phyloP scores from a whole-genome alignment of 1,140 invertebrate genomes.

The Andricus grossulariae region DNA sequence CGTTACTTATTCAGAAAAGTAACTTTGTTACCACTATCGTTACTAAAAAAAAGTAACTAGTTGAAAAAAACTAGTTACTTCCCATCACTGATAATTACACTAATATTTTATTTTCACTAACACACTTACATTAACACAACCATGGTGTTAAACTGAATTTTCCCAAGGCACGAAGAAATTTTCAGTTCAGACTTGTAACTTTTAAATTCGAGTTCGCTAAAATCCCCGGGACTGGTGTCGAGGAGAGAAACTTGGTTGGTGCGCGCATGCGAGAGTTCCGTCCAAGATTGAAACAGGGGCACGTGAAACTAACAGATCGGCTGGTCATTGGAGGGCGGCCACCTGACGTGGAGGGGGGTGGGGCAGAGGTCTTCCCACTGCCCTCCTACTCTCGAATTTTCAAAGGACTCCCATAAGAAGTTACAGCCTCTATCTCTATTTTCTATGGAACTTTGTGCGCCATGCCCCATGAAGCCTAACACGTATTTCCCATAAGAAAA shows the following conservation, averaged over 20 bases:
- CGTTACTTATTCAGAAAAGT: no score
- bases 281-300: constrained; percentile 8
- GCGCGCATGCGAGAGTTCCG: constrained; percentile 10
- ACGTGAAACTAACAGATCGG: constrained; percentile 4
- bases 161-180: neutral
- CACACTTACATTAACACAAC: constrained; percentile 11
- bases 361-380: neutral
- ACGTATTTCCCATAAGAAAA: no score
- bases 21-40: no score
- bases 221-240: neutral
- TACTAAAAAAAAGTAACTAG: no score
- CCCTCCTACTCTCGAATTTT: constrained; percentile 9
- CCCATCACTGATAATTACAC: neutral
- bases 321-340: constrained; percentile 5
- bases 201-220: neutral
- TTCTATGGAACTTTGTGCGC: no score
- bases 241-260: neutral
- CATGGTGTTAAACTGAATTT: neutral
- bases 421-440: no score
- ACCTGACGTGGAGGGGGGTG: constrained; percentile 16
- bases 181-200: neutral
- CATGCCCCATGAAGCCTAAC: no score
- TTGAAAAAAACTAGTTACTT: no score
- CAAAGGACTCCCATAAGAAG: neutral
- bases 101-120: neutral